Evolutionary conservation across 2,888 invertebrate species (phyloP), one percentile per base, ranked within the genome.

Genomic region (Phaedon cochleariae): DNA sequence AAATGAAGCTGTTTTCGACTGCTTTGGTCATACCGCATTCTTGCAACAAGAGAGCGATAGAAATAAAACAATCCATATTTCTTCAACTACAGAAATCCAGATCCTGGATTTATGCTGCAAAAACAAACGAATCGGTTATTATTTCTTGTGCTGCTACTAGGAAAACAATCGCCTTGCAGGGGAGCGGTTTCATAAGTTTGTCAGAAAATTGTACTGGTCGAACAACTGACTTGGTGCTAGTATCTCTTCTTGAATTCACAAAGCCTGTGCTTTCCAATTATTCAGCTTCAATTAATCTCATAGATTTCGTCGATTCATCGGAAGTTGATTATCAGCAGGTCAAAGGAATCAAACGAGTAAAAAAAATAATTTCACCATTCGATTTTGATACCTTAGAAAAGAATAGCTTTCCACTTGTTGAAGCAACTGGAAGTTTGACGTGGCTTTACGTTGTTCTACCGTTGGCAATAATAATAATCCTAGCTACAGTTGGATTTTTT

Each of bases 91-190:
- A 61, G 45, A 22, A 61, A 45, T 5, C 17, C 3, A 57, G 41
- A 2, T 31, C 65, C 0, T 65, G 65, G 65, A 57, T 65, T 5
- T 65, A 65, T 17, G 61, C 51, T 4, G 57, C 45, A 9, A 41
- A 51, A 17, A 18, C 31, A 1, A 2, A 2, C 12, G 45, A 55
- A 12, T 0, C 29, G 6, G 12, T 59, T 7, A 52, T 52, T 10
- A 41, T 53, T 17, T 18, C 46, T 18, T 53, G 57, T 18, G 18
- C 2, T 1, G 6, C 21, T 17, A 21, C 12, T 26, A n/a, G 61
- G 10, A 4, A 12, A 1, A 15, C 37, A 10, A 17, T 57, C 7
- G 31, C 64, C 3, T 18, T 65, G 31, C 12, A 31, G 26, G 61
- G 65, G 6, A 65, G 29, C 17, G 65, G 65, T 20, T 57, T 65